These are phyloP conservation scores for Pterois miles DNA, from an alignment of 2,797 vertebrate genomes.

Conservation along the genomic window DNA sequence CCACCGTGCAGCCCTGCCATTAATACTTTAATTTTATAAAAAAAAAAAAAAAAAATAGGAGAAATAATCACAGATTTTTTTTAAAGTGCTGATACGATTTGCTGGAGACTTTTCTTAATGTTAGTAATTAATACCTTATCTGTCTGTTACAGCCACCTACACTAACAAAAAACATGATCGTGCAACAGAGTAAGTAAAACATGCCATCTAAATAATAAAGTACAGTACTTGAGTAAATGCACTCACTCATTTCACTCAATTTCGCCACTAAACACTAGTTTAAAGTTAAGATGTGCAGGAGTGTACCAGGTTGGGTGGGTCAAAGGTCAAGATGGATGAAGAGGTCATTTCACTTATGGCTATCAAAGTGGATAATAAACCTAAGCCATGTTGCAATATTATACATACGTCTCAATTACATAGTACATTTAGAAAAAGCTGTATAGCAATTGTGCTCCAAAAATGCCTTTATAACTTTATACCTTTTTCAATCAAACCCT, in stretches of 20 bases:
- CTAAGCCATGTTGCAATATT: neutral
- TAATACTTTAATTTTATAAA: too few relatives aligned
- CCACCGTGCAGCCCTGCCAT: too few relatives aligned
- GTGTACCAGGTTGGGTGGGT: accelerated
- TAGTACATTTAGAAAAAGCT: neutral
- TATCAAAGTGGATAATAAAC: neutral
- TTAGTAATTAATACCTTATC: too few relatives aligned
- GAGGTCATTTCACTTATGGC: neutral
- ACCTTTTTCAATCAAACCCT: too few relatives aligned
- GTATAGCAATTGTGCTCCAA: neutral
- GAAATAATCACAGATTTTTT: accelerated
- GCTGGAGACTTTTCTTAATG: too few relatives aligned
- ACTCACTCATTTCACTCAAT: too few relatives aligned
- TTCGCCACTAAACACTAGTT: neutral
- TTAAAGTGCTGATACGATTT: accelerated
- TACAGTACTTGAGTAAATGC: neutral
- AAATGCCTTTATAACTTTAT: neutral
- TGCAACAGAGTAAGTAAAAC: too few relatives aligned
- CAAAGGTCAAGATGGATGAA: neutral
- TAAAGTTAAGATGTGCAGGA: neutral
- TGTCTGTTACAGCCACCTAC: too few relatives aligned
- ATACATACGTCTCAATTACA: neutral
- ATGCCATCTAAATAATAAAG: neutral
- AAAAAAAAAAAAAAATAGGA: too few relatives aligned
- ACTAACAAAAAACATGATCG: too few relatives aligned